phyloP scores from a whole-genome alignment of 2,797 vertebrate species.

The Acanthis flammea region DNA sequence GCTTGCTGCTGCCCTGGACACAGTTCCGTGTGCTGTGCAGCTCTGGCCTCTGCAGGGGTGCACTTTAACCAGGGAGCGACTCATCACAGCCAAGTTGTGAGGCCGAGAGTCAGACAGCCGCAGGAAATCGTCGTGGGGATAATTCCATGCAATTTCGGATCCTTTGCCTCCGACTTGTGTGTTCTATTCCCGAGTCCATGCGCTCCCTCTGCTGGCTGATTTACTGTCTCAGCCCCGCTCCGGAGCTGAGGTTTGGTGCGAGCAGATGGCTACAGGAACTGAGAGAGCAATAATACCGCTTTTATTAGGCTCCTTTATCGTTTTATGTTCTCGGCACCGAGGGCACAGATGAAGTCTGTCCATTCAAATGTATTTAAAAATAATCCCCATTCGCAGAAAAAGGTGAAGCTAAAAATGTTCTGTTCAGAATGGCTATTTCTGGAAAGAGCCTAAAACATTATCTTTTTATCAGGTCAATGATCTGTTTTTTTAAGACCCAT shows the following conservation, averaged over 20 bases:
- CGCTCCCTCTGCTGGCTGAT: constrained; percentile 47
- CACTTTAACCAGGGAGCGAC: neutral
- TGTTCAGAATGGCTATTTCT: neutral
- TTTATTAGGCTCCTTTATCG: neutral
- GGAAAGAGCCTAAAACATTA: neutral
- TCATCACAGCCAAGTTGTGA: neutral
- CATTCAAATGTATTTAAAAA: neutral
- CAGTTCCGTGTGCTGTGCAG: accelerated
- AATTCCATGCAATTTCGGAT: neutral
- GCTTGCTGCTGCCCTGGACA: neutral
- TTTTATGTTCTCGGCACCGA: neutral
- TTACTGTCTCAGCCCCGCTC: neutral
- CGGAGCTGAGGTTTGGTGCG: accelerated
- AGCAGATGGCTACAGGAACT: neutral
- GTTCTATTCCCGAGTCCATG: neutral
- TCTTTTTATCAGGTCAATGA: neutral
- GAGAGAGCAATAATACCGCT: neutral
- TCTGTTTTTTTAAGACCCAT: neutral
- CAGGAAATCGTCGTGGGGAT: neutral
- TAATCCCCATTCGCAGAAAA: neutral
- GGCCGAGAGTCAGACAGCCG: neutral
- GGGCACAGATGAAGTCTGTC: neutral
- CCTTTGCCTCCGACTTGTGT: neutral
- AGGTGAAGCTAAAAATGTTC: neutral
- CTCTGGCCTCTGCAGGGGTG: neutral